Conservation (phyloP, 2,888 invertebrate genomes). For the Protonemura montana region DNA sequence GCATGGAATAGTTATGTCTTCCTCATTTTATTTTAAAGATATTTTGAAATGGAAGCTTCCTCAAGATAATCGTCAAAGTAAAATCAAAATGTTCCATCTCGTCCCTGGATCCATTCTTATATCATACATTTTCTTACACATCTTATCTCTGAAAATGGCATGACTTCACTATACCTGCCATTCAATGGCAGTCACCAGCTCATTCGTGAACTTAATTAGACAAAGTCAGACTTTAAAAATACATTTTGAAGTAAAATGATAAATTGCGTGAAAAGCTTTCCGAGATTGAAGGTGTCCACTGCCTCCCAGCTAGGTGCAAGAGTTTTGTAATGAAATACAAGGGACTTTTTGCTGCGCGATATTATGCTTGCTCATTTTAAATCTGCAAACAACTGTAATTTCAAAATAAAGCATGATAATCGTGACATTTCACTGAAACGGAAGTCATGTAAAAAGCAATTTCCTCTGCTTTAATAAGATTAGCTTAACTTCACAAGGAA, state of each 20-base stretch:
- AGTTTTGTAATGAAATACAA: neutral
- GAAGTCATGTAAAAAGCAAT: conserved; percentile 25
- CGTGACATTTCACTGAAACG: conserved; percentile 15
- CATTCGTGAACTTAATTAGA: neutral
- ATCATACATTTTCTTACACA: too few species aligned
- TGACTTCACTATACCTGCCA: too few species aligned
- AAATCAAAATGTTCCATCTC: too few species aligned
- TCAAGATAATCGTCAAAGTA: too few species aligned
- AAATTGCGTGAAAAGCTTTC: too few species aligned
- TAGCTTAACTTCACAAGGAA: neutral
- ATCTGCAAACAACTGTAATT: neutral
- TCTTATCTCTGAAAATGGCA: too few species aligned
- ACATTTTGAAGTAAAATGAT: neutral
- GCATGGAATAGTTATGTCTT: too few species aligned
- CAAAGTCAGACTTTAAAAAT: neutral
- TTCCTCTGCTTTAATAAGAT: conserved; percentile 25
- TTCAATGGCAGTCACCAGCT: too few species aligned
- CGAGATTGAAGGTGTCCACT: neutral
- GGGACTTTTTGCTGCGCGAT: neutral
- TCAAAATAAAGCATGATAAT: conserved; percentile 1
- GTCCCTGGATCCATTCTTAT: too few species aligned
- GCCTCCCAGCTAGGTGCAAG: neutral
- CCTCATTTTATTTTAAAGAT: too few species aligned
- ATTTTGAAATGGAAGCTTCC: too few species aligned
- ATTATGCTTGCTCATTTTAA: neutral